Base-by-base conservation (phyloP, 1,140 invertebrate species). In the Dreissena polymorpha region DNA sequence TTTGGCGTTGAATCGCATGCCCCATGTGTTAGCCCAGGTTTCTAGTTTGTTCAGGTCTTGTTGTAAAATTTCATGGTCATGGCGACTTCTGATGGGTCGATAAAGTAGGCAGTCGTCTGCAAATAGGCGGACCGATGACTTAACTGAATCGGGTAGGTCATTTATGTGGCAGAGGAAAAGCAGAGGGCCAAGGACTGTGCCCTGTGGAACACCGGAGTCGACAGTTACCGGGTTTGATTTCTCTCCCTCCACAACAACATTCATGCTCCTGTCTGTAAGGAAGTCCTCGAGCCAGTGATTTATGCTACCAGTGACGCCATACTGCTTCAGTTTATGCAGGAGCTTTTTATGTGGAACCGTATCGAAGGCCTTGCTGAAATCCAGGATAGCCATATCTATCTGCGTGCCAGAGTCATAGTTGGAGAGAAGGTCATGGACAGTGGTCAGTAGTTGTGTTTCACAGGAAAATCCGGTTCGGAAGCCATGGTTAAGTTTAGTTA, bases 281-380 rank as follows among this genome's bases (percentile, higher is more conserved):
- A 74, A 74, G 50, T 74, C 72, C 14, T 53, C 13, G 18, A 74
- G 50, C 72, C 72, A 74, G 8, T 55, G 51, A n/a, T 74, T 74
- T 6, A 74, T 74, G 50, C 14, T 55, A 23, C 53, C 53, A 12
- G 21, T 57, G 51, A 74, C 27, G 50, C 72, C 72, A 60, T 74
- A 74, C 16, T 39, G 69, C 50, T 49, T 50, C 23, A 71, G 25
- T 49, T 71, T 49, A 23, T 71, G 7, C 13, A 87, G 69, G 0
- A 87, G 74, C 50, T 82, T 86, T 14, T 74, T 3, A n/a, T 85
- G 85, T 13, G 84, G 83, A 0, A 86, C 83, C 21, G 79, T 71
- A 14, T 49, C 69, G 23, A 49, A 71, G 18, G 29, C 23, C 39
- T 49, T 29, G 69, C 25, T 49, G 77, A 86, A 83, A 69, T 88